Evolutionary conservation across 2,113 vertebrate species (phyloP), one percentile per base, ranked within the genome.

Genomic region (Telmatochromis sp.): DNA sequence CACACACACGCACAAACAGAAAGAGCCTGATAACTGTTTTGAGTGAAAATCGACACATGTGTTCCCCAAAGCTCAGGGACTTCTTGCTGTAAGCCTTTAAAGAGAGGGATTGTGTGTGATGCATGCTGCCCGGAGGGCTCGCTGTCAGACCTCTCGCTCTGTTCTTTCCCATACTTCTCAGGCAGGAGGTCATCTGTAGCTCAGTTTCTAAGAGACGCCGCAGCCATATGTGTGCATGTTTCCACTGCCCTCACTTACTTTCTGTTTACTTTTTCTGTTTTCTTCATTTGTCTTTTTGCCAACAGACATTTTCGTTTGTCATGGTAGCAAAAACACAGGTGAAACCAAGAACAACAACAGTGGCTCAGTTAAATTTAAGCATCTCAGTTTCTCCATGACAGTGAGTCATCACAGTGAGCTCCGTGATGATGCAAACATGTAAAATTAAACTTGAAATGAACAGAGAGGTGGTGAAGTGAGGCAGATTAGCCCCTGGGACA

Each of bases 11-110:
- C 63, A 80, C 83, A 88, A 54, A 80, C 47, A 83, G 31, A 83
- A 37, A 57, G n/a, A 87, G 45, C 45, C 80, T 47, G 82, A 88
- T 75, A 47, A 63, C 40, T 86, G 51, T 81, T 88, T 80, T 85
- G 68, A 90, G 73, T 82, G 55, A 89, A 94, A 94, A 92, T 89
- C 86, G 63, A 91, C 91, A 91, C 92, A 93, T 90, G 73, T 93
- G 92, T 93, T 93, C 57, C 81, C 84, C 63, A 87, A 93, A 92
- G 87, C 92, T 88, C 21, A 4, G 60, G 79, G 87, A 86, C 80
- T 89, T 93, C 82, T 87, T 58, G 85, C 92, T 78, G 85, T 92
- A 91, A 95, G 92, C 92, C 31, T 33, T 90, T 92, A 90, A 93
- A 91, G 81, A 94, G 68, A 86, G 89, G 83, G 90, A 88, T 92